phyloP scores from a whole-genome alignment of 2,888 invertebrate genomes.

The Conistra vaccinii region DNA sequence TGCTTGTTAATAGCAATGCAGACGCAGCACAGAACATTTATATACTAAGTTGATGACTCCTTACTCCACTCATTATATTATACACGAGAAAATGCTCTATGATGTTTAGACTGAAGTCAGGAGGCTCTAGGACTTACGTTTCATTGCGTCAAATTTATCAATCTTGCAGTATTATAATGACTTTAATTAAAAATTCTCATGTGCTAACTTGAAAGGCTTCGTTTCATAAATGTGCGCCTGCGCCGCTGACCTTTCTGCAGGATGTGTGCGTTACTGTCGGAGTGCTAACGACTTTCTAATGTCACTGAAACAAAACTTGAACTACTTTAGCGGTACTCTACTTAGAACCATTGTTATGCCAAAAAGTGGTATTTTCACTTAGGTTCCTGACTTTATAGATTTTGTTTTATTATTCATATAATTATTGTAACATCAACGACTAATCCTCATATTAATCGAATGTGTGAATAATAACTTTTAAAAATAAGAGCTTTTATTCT shows the following conservation, averaged over 20 bases:
- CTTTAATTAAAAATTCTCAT: background rate
- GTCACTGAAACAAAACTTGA: slow-evolving; percentile 46
- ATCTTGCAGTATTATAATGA: background rate
- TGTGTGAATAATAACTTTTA: background rate
- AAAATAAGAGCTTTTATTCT: too few relatives aligned
- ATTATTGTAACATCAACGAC: background rate
- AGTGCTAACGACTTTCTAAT: slow-evolving; percentile 57
- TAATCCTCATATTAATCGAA: background rate
- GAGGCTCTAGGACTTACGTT: background rate
- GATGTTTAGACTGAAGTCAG: background rate
- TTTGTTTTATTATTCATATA: background rate
- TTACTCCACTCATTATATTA: background rate
- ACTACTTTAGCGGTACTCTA: slow-evolving; percentile 27
- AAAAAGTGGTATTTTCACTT: background rate
- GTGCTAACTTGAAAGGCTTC: background rate
- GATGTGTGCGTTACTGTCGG: slow-evolving; percentile 40
- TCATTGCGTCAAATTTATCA: background rate
- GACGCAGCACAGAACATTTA: background rate
- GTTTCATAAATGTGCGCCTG: slow-evolving; percentile 30
- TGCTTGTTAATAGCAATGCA: background rate
- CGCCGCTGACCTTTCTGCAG: slow-evolving; percentile 42
- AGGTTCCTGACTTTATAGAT: background rate
- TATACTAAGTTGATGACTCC: background rate
- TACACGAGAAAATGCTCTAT: background rate
- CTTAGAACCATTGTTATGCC: slow-evolving; percentile 1